Evolutionary conservation across 2,113 vertebrate genomes (phyloP).

Genomic region (Zonotrichia leucophrys): DNA sequence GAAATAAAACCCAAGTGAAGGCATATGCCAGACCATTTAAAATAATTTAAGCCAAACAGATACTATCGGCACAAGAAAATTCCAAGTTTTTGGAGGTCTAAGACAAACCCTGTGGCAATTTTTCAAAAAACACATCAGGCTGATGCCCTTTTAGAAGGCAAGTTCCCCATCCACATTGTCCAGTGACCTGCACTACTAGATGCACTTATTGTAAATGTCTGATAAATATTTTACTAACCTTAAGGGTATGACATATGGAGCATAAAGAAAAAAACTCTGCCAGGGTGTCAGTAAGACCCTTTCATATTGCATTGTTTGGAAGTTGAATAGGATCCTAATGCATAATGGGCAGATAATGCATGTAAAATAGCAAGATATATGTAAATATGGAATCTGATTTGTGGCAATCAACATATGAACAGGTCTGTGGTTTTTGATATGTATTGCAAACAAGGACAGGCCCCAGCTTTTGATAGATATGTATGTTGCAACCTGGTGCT

Average conservation of each 20-base stretch:
- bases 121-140: not conserved
- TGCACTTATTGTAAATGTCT: slow-evolving; percentile 21
- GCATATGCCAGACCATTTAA: not conserved
- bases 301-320: slow-evolving; percentile 65
- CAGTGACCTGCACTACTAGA: slow-evolving; percentile 20
- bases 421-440: slow-evolving; percentile 44
- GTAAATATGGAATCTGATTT: slow-evolving; percentile 56
- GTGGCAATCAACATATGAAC: slow-evolving; percentile 42
- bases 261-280: slow-evolving; percentile 40
- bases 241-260: slow-evolving; percentile 58
- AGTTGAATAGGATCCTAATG: slow-evolving; percentile 54
- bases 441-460: slow-evolving; percentile 37
- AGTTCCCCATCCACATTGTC: not conserved
- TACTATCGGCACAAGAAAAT: not conserved
- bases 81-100: not conserved
- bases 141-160: not conserved
- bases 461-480: slow-evolving; percentile 19
- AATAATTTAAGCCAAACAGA: not conserved
- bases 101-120: not conserved
- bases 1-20: not conserved
- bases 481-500: not conserved
- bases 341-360: slow-evolving; percentile 62
- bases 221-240: slow-evolving; percentile 70
- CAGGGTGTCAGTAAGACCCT: slow-evolving; percentile 45
- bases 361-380: slow-evolving; percentile 65